Base-by-base conservation (phyloP, 1,140 invertebrate genomes). In the Drosophila santomea region DNA sequence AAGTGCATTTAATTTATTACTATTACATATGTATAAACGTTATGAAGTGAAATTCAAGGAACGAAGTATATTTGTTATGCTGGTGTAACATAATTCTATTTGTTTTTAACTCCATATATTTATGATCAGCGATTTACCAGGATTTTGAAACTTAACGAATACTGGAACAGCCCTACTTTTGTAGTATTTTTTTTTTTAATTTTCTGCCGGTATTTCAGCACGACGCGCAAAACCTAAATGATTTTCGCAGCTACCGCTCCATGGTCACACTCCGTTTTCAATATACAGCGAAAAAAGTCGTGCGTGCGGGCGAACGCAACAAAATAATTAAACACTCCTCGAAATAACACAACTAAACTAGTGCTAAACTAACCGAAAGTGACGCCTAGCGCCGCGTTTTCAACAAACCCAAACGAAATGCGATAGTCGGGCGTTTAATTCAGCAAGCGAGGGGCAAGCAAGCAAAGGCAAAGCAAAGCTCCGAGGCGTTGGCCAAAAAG, bases 401-500 rank as follows among this genome's bases (percentile, higher is more conserved):
- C 7, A 57, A 51, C 47, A n/a, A 20, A 56, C 47, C 15, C 56
- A 50, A 48, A 38, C 17, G 28, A 60, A 54, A 61, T 74, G 68
- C 44, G 35, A 55, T 41, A 28, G 32, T n/a, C 17, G 45, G 7
- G 63, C 61, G 39, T 64, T 64, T 67, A 67, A 67, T 67, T 67
- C 25, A 67, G 15, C 25, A 67, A 64, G 25, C 25, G 5, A 48
- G 12, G 45, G 12, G 23, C 15, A 58, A 25, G 25, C 25, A 25
- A 25, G 25, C 25, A 10, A 39, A 58, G 58, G 14, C 28, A 59
- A 45, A 54, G 20, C 63, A 58, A 77, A 74, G 62, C 50, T 55
- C 17, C 39, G 64, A 82, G 66, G 71, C 74, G 62, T 64, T 74
- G 73, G 59, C 68, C 47, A 73, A 68, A 71, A 63, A 60, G 56